A percentile compares a stretch with the other conserved stretches of the same genome.
These are phyloP conservation scores for Podocnemis expansa DNA, from an alignment of 2,113 vertebrate genomes.

Conservation along the genomic window DNA sequence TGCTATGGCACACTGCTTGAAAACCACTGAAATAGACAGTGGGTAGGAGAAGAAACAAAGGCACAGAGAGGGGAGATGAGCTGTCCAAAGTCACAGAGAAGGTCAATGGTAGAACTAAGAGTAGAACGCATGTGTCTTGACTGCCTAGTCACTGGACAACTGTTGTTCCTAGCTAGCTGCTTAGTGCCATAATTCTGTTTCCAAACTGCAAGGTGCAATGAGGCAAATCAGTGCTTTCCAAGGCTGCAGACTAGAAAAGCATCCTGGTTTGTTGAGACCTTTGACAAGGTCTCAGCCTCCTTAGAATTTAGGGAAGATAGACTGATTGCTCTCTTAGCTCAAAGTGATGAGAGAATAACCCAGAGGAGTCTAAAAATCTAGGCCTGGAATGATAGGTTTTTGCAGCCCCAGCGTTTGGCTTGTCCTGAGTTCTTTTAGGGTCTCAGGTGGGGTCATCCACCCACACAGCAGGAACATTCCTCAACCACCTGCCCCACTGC, in stretches of 20 bases:
- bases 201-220: constrained; percentile 2
- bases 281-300: constrained; percentile 48
- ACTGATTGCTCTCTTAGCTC: constrained; percentile 35
- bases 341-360: not conserved
- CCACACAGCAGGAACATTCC: not conserved
- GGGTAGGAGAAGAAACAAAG: not conserved
- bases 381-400: not conserved
- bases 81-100: not conserved
- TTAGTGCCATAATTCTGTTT: not conserved
- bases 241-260: constrained; percentile 17
- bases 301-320: constrained; percentile 50
- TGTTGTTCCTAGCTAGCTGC: not conserved
- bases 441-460: not conserved
- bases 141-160: not conserved
- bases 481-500: too few relatives aligned
- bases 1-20: too few relatives aligned
- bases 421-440: not conserved
- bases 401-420: not conserved
- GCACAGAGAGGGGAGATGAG: not conserved
- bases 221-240: not conserved
- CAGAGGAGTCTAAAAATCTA: not conserved
- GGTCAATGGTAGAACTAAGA: not conserved
- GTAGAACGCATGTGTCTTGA: not conserved
- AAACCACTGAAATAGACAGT: not conserved
- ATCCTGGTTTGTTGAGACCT: constrained; percentile 39